Base-by-base conservation (phyloP, 2,888 invertebrate species). In the Lapara coniferarum region DNA sequence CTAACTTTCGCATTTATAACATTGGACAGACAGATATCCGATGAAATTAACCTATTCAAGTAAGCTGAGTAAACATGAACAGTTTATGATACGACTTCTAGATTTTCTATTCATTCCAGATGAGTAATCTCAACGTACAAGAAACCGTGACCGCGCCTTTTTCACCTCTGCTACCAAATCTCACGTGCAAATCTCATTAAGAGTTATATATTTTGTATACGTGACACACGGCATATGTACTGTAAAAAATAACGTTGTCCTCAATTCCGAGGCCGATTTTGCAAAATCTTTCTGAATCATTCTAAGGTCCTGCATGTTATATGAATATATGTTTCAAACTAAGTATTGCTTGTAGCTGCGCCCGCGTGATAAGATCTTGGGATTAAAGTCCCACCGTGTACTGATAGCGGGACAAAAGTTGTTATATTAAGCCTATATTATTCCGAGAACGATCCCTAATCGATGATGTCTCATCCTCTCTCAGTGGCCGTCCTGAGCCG, bases 141-240 rank as follows among this genome's bases (percentile, higher is more conserved):
- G 14, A 10, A 63, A 19, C 63, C 63, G 19, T 49, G 63, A 63
- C 63, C 63, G 63, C 49, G 63, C 49, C 63, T 63, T 63, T 63
- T 63, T 49, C 25, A n/a, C n/a, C 30, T 66, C 51, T 37, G 13
- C 30, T 12, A n/a, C 12, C 12, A 70, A 73, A 85, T 85, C 85
- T 81, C 83, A 84, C 84, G 82, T 79, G 85, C 87, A 81, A 83
- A 88, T 88, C 87, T 84, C 53, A 75, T 69, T 55, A 66, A 53
- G 44, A 46, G 72, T 71, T 76, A 75, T 78, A 68, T 70, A 69
- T 77, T 78, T 75, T 74, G 14, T 68, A 68, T 69, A 63, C 63
- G 63, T 63, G 63, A 63, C 49, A 63, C 7, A 46, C n/a, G 44
- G 59, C 49, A 49, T 63, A 63, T 49, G 10, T 46, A 49, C 12